Percentiles rank a stretch among this genome's conserved stretches.
These are phyloP conservation scores for Cantharis rustica DNA, from an alignment of 2,888 invertebrate genomes.

Conservation along the genomic window DNA sequence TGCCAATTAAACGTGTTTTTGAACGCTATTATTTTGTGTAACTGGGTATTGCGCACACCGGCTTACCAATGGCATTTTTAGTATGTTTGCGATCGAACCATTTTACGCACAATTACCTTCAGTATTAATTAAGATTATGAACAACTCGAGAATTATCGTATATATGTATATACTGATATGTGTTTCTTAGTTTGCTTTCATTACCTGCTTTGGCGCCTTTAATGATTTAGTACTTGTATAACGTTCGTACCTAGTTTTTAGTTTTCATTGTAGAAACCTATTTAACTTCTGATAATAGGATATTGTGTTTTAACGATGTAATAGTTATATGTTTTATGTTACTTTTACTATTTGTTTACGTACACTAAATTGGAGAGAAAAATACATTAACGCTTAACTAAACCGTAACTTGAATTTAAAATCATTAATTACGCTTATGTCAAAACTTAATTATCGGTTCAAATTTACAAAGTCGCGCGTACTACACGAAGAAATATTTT, in stretches of 20 bases:
- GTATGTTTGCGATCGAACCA: constrained; percentile 16
- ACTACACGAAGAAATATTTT: not conserved
- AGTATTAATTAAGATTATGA: constrained; percentile 22
- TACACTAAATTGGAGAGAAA: not conserved
- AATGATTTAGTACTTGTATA: constrained; percentile 14
- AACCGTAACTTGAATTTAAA: not conserved
- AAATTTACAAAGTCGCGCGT: not conserved
- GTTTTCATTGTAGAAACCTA: not conserved
- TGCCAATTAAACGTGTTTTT: constrained; percentile 19
- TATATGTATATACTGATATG: not conserved
- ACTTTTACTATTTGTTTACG: not conserved
- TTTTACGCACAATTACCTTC: constrained; percentile 19
- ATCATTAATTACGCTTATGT: not conserved
- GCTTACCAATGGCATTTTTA: constrained; percentile 11
- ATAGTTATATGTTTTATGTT: not conserved
- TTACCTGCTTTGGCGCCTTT: constrained; percentile 21
- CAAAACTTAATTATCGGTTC: not conserved
- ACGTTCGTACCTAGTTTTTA: constrained; percentile 2
- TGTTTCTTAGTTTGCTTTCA: constrained; percentile 15
- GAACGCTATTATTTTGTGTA: constrained; percentile 20
- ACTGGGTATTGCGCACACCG: constrained; percentile 16
- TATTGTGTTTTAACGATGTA: not conserved
- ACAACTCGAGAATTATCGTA: constrained; percentile 2
- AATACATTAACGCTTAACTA: not conserved
- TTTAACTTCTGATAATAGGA: not conserved